Conservation (phyloP, 2,888 invertebrate genomes). For the Drosophila lutescens region DNA sequence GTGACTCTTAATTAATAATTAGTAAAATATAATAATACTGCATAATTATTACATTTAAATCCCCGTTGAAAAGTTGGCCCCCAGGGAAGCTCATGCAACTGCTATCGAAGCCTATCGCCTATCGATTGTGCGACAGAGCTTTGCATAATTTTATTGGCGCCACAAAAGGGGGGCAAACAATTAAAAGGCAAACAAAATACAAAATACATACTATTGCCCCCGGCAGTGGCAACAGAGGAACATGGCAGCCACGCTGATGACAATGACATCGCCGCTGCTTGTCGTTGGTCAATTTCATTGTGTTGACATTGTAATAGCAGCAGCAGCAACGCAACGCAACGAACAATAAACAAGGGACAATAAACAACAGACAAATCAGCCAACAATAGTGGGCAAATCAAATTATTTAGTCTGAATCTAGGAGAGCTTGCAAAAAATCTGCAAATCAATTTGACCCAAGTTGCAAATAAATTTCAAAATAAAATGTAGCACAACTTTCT, state of each 20-base stretch:
- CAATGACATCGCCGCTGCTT: constrained; percentile 13
- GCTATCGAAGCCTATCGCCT: background rate
- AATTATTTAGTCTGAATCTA: constrained; percentile 34
- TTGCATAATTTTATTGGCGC: constrained; percentile 52
- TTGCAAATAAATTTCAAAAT: constrained; percentile 51
- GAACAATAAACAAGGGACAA: background rate
- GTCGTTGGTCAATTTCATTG: constrained; percentile 46
- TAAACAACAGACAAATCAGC: constrained; percentile 35
- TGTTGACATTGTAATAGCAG: constrained; percentile 48
- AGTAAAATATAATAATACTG: too few species aligned
- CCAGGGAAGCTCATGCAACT: constrained; percentile 27
- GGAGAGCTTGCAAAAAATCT: constrained; percentile 43
- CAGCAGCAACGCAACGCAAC: background rate
- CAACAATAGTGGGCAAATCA: constrained; percentile 42
- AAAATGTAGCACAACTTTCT: constrained; percentile 21
- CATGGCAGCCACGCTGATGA: constrained; percentile 9
- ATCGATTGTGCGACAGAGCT: constrained; percentile 39
- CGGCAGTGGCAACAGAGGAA: background rate
- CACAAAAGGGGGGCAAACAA: constrained; percentile 48
- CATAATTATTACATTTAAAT: too few species aligned
- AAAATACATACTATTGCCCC: constrained; percentile 11
- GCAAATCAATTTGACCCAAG: constrained; percentile 66
- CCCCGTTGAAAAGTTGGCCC: background rate
- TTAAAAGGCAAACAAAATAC: constrained; percentile 38
- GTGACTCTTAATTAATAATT: too few species aligned